A percentile compares a stretch with the other conserved stretches of the same genome.
Evolutionary conservation across 1,140 invertebrate genomes (phyloP).

Genomic region (Eupeodes corollae): DNA sequence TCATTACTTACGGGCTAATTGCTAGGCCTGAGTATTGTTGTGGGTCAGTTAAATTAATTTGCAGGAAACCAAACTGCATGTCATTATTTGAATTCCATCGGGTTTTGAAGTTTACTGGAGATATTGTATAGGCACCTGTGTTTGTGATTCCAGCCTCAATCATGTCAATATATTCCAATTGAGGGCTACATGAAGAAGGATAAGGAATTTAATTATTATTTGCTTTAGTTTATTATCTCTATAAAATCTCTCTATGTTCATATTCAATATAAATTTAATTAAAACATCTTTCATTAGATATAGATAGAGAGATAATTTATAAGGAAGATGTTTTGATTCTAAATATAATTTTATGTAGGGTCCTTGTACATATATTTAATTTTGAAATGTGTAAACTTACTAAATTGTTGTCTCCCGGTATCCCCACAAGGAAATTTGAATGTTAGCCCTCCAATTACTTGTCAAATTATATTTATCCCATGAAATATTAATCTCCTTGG

Average conservation of each 20-base stretch:
- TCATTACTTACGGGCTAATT: slow-evolving; percentile 64
- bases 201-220: too few species aligned
- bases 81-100: slow-evolving; percentile 59
- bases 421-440: slow-evolving; percentile 75
- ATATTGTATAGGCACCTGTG: slow-evolving; percentile 54
- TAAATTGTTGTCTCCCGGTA: slow-evolving; percentile 70
- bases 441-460: slow-evolving; percentile 56
- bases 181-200: slow-evolving; percentile 42
- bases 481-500: slow-evolving; percentile 59
- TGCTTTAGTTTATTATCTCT: too few species aligned
- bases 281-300: too few species aligned
- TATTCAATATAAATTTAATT: too few species aligned
- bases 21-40: slow-evolving; percentile 53
- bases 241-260: too few species aligned
- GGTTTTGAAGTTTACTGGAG: slow-evolving; percentile 53
- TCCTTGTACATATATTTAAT: too few species aligned
- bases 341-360: too few species aligned
- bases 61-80: slow-evolving; percentile 78
- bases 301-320: too few species aligned
- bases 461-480: slow-evolving; percentile 82
- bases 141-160: slow-evolving; percentile 52
- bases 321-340: too few species aligned
- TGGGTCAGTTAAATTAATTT: slow-evolving; percentile 78
- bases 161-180: slow-evolving; percentile 48
- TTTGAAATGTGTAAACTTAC: slow-evolving; percentile 4